These are phyloP conservation scores for Epiblema foenella DNA, from an alignment of 2,888 invertebrate genomes.

Conservation along the genomic window DNA sequence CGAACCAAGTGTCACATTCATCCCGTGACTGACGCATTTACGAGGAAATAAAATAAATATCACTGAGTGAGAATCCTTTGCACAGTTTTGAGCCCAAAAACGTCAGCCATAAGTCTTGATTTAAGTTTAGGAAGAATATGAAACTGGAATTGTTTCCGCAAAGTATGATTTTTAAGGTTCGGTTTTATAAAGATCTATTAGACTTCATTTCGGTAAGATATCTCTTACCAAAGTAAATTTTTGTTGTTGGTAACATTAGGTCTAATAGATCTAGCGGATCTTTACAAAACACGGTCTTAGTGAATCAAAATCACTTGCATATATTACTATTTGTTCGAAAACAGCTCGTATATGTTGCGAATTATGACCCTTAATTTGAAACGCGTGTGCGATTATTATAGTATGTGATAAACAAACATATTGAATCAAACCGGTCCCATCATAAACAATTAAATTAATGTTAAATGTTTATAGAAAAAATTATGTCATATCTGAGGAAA, in stretches of 20 bases:
- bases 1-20: slow-evolving; percentile 16
- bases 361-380: background rate
- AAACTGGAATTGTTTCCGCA: background rate
- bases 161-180: no score
- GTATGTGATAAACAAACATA: slow-evolving; percentile 1
- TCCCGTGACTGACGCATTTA: slow-evolving; percentile 13
- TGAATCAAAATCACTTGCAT: background rate
- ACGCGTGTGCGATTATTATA: background rate
- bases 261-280: no score
- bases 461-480: slow-evolving; percentile 21
- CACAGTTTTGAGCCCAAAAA: slow-evolving; percentile 4
- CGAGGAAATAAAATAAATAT: background rate
- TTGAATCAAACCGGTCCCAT: slow-evolving; percentile 14
- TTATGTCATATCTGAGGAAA: slow-evolving; percentile 32
- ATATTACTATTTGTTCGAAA: background rate
- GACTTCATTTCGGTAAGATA: no score
- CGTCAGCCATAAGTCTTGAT: slow-evolving; percentile 21
- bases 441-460: slow-evolving; percentile 12
- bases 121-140: background rate
- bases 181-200: no score
- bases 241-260: no score
- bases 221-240: no score
- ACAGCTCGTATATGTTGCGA: background rate
- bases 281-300: background rate
- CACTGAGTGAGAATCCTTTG: slow-evolving; percentile 7